Base-by-base conservation (phyloP, 2,888 invertebrate species). In the Philaethria dido region DNA sequence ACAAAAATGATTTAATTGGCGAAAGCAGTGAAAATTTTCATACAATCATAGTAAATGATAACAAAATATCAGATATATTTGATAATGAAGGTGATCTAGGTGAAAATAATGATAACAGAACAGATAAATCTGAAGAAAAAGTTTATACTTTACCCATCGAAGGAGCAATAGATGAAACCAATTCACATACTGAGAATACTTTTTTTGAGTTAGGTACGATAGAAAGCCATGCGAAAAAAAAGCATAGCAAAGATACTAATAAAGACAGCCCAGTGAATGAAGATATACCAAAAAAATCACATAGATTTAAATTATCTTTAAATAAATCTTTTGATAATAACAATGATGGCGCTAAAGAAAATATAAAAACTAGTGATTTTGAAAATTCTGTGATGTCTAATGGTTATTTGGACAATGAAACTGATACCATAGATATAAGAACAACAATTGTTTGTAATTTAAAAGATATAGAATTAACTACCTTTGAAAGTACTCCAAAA, bases 281-380 rank as follows among this genome's bases (percentile, higher is more conserved):
- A 63, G 20, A 20, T 3, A 14, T 25, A 16, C 18, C 36, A 20
- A 68, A 62, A 44, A 60, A 13, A 6, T 60, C 9, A 1, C 18
- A 18, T 29, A 47, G 45, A 63, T 48, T 45, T 48, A 65, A 62
- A n/a, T 45, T 68, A 39, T 59, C 68, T 13, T 42, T 65, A 48
- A 65, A 62, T n/a, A 67, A 62, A 45, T 64, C 66, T 11, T 39
- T 44, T 57, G 36, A 68, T 3, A 62, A 59, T 20, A n/a, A n/a
- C n/a, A 62, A 42, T 14, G 25, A 61, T 18, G 5, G 22, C 2
- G 48, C 18, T 5, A 39, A 9, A 45, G 29, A 44, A 33, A 16
- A n/a, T 14, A 5, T 0, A 14, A 18, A 25, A 29, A 29, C 3
- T 11, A 33, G 13, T 36, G 13, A n/a, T 20, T 13, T 16, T 33